Evolutionary conservation across 1,140 invertebrate species (phyloP).

Genomic region (Tetramorium parvispinum): DNA sequence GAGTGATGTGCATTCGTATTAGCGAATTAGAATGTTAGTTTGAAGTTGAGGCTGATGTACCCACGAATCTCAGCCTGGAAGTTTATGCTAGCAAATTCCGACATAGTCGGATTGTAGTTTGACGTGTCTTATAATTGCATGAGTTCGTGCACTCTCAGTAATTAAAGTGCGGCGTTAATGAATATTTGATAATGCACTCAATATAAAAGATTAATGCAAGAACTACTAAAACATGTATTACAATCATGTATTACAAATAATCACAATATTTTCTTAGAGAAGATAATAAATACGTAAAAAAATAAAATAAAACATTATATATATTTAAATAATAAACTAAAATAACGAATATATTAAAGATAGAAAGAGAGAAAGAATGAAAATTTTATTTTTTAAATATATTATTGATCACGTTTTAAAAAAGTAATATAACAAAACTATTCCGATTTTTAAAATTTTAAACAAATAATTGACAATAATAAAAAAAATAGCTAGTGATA

Average conservation of each 20-base stretch:
- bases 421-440: not conserved
- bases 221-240: not conserved
- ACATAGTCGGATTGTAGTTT: slow-evolving; percentile 54
- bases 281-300: not conserved
- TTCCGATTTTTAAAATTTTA: not conserved
- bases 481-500: not conserved
- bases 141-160: slow-evolving; percentile 34
- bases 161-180: slow-evolving; percentile 35
- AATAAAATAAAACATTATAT: not conserved
- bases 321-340: not conserved
- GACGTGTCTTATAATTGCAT: slow-evolving; percentile 52
- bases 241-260: not conserved
- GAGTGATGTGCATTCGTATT: slow-evolving; percentile 54
- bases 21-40: slow-evolving; percentile 63
- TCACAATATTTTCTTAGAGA: not conserved
- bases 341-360: not conserved
- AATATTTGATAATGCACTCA: slow-evolving; percentile 6
- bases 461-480: not conserved
- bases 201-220: not conserved
- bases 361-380: not conserved
- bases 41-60: slow-evolving; percentile 47
- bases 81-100: slow-evolving; percentile 42
- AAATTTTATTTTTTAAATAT: not conserved
- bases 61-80: slow-evolving; percentile 39
- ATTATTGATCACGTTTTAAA: not conserved